Conservation (phyloP, 2,113 vertebrate genomes). For the Enhydra lutris region DNA sequence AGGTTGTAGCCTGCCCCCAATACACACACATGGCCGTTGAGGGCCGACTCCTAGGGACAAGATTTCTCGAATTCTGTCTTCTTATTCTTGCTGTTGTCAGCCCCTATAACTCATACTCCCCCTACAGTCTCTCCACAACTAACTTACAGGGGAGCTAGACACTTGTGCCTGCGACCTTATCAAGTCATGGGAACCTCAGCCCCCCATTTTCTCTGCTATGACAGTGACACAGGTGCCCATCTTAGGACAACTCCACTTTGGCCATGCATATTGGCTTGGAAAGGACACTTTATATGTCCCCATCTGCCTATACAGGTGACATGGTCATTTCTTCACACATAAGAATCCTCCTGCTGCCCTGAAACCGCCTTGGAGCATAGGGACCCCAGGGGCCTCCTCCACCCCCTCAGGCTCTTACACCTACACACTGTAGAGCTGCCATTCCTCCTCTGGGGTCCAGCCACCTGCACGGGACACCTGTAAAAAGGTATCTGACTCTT, state of each 20-base stretch:
- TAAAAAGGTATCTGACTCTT: not conserved
- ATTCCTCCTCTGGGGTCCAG: not conserved
- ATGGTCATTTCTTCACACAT: not conserved
- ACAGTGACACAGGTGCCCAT: not conserved
- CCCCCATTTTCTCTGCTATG: not conserved
- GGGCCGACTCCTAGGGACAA: not conserved
- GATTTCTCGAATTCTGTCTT: not conserved
- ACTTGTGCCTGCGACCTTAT: not conserved
- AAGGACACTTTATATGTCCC: not conserved
- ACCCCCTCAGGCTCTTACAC: not conserved
- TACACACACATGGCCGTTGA: not conserved
- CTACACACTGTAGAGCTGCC: fast-evolving
- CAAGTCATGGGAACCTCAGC: not conserved
- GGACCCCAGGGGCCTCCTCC: no score
- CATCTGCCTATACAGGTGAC: not conserved
- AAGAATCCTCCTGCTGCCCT: not conserved
- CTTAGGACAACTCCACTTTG: no score
- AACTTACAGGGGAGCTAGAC: not conserved
- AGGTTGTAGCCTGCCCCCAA: not conserved
- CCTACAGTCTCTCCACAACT: not conserved
- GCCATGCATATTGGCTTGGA: not conserved
- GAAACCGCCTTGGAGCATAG: not conserved
- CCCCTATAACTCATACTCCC: not conserved
- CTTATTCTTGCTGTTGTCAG: not conserved
- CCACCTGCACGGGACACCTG: not conserved